phyloP scores from a whole-genome alignment of 2,888 invertebrate genomes.

The Xestia xanthographa region DNA sequence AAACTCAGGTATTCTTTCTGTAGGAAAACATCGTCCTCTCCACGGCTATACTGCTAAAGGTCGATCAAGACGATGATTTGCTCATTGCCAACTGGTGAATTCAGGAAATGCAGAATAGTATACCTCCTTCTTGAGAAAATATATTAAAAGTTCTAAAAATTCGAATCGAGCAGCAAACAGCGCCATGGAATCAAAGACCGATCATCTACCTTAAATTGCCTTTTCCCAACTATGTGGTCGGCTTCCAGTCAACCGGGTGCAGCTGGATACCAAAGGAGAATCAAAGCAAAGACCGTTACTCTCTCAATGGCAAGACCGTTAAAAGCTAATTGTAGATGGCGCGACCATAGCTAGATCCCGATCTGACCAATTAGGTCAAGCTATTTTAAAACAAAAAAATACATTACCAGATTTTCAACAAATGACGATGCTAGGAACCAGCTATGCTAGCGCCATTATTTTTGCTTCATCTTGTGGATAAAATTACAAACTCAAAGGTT shows the following conservation, averaged over 20 bases:
- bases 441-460: too few relatives aligned
- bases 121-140: neutral
- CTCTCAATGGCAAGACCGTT: neutral
- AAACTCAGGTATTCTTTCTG: neutral
- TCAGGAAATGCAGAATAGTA: neutral
- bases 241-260: neutral
- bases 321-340: too few relatives aligned
- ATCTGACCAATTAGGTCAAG: too few relatives aligned
- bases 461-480: neutral
- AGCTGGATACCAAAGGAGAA: neutral
- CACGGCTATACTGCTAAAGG: neutral
- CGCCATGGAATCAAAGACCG: neutral
- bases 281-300: neutral
- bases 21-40: neutral
- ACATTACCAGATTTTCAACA: too few relatives aligned
- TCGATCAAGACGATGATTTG: neutral
- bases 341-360: too few relatives aligned
- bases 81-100: neutral
- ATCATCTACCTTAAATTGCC: neutral
- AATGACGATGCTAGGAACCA: too few relatives aligned
- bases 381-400: too few relatives aligned
- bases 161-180: neutral
- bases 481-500: neutral
- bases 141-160: neutral
- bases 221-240: neutral